Evolutionary conservation across 2,888 invertebrate genomes (phyloP).

Genomic region (Drymonia ruficornis): DNA sequence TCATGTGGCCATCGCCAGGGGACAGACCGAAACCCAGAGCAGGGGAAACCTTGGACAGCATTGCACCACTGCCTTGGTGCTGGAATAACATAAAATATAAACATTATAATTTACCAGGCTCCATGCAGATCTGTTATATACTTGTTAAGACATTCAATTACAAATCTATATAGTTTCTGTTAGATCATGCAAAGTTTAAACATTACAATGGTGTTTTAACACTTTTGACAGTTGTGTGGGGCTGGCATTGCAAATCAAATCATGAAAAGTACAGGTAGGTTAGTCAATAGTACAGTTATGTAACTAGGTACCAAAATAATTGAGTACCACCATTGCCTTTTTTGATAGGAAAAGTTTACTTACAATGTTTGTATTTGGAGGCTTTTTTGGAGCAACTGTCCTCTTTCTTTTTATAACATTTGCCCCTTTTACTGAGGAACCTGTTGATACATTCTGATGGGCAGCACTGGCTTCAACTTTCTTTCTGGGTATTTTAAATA

Average conservation of each 20-base stretch:
- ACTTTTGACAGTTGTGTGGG: no score
- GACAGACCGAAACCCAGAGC: conserved; percentile 68
- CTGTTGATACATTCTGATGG: conserved; percentile 60
- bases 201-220: no score
- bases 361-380: conserved; percentile 68
- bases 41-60: conserved; percentile 84
- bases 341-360: no score
- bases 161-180: no score
- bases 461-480: conserved; percentile 70
- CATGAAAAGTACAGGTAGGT: no score
- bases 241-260: no score
- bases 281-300: no score
- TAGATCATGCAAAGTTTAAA: no score
- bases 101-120: neutral
- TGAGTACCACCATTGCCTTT: no score
- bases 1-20: conserved; percentile 91
- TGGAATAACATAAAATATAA: conserved; percentile 51
- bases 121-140: no score
- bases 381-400: conserved; percentile 73
- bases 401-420: conserved; percentile 76
- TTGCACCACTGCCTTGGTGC: conserved; percentile 80
- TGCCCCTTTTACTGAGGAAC: conserved; percentile 59
- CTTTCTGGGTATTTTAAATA: conserved; percentile 73
- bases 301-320: no score
- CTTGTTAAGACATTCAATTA: no score